Evolutionary conservation across 2,888 invertebrate species (phyloP), one percentile per base, ranked within the genome.

Genomic region (Polia nebulosa): DNA sequence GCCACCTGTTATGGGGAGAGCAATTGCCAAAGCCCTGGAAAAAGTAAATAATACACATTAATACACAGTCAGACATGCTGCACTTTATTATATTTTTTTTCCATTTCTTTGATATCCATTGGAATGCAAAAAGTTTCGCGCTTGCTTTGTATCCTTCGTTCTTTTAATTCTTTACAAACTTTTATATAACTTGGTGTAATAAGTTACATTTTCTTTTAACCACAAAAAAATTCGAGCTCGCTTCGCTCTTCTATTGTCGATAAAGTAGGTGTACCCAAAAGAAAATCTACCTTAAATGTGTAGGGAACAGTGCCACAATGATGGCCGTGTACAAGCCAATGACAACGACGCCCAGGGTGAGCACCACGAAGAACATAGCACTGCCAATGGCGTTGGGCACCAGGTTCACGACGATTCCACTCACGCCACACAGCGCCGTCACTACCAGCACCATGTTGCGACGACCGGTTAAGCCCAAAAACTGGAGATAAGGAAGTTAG

Each of bases 371-470:
- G 0, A 97, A 91, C 0, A 96, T 87, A 0, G 97, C 93, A 75
- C 96, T 96, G 79, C 96, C 94, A 34, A 94, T 87, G 9, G 97
- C 96, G 36, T 96, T 95, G n/a, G 93, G 94, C 2, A 97, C 90
- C 90, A 96, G 96, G 87, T 97, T 97, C 36, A 97, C 94, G 2
- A 95, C 85, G 8, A 96, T 92, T 0, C 97, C 96, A 52, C 96
- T 94, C 0, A 93, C 34, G 0, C 96, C 96, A 13, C 96, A 96
- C 0, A 96, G 22, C 0, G 95, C 51, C 22, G 95, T 90, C 80
- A 89, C 83, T 76, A 88, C 82, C 87, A 96, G 89, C 45, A 94
- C 89, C 22, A 96, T 88, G 82, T 95, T 96, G 62, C 96, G 96
- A 17, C 97, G 96, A 29, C 97, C 97, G 0, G 94, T 80, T 41